Evolutionary conservation across 2,888 invertebrate species (phyloP), one percentile per base, ranked within the genome.

Genomic region (Caenorhabditis sinica): DNA sequence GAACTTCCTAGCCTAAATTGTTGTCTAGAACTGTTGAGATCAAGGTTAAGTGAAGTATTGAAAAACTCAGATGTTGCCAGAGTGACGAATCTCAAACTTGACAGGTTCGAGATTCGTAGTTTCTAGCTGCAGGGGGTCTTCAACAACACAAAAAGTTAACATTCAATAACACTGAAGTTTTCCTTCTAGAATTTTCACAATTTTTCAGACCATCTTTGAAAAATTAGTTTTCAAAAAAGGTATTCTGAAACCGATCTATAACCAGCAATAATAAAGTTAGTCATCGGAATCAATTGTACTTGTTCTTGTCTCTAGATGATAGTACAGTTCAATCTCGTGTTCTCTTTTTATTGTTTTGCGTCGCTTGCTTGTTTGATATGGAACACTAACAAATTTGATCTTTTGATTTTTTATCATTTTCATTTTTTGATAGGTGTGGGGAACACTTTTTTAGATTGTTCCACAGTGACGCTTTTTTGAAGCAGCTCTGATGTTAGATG

Each of bases 291-390:
- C 56, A 28, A 28, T 56, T 56, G 51, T 51, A 51, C 23, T 15
- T 51, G 3, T 49, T 20, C 20, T 15, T n/a, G n/a, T 13, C 8
- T 33, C 33, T 33, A 11, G 51, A 20, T 51, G 56, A 56, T 56
- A 56, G 56, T 56, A 56, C 56, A 56, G 56, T 56, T 56, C 56
- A 56, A 56, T 56, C 56, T 56, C 56, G 56, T 63, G 63, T 63
- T 43, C 36, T 17, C 40, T 33, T 63, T 63, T 43, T 40, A 23
- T 36, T 43, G 23, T 43, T 43, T 36, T 63, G 63, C n/a, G 20
- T 25, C 9, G 23, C 9, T 53, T 28, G 5, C 28, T n/a, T 5
- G 23, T 28, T 15, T 23, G 28, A 56, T 28, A 28, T 17, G 6
- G 56, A 28, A 13, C 6, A 1, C 9, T 17, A 13, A 25, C 15